Evolutionary conservation across 2,797 vertebrate genomes (phyloP), one percentile per base, ranked within the genome.

Genomic region (Echiichthys vipera): DNA sequence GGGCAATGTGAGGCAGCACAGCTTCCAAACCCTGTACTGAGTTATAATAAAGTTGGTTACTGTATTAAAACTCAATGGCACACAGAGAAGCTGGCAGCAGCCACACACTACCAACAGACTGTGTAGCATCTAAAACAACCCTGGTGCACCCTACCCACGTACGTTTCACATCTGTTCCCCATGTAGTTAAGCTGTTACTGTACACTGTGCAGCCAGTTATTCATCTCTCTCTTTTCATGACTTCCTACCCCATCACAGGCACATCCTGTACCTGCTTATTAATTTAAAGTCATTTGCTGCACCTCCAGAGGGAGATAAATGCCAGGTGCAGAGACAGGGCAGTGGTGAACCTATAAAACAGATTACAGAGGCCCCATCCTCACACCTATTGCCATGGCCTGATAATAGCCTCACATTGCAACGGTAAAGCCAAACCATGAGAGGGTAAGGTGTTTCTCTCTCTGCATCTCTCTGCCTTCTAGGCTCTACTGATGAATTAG

Each of bases 241-340:
- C 74, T 84, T 82, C 75, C 61, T 78, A 59, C 30, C 78, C 69
- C 73, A 77, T 84, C 80, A 86, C 42, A 71, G 70, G 68, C 74
- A 73, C 85, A 84, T 89, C 85, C 89, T 88, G 88, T 73, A 85
- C 86, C 88, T 93, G 88, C 91, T 94, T 94, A 94, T 95, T 95
- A 94, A 95, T 95, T 95, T 93, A 92, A 92, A 92, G 93, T 92
- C 84, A 93, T 94, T 95, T 94, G 90, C 88, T 47, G 84, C 82
- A 89, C 93, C 93, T 92, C 88, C 74, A 57, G 93, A 93, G 91
- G 89, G 84, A 90, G 92, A 94, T 95, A 94, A 94, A 95, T 94
- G 93, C 90, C 91, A 92, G 91, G 88, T 89, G 88, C 88, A 83
- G 87, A 91, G 88, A 89, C 87, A 90, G 89, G 92, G 85, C 90